Evolutionary conservation across 2,113 vertebrate genomes (phyloP), one percentile per base, ranked within the genome.

Genomic region (Neogobius melanostomus): DNA sequence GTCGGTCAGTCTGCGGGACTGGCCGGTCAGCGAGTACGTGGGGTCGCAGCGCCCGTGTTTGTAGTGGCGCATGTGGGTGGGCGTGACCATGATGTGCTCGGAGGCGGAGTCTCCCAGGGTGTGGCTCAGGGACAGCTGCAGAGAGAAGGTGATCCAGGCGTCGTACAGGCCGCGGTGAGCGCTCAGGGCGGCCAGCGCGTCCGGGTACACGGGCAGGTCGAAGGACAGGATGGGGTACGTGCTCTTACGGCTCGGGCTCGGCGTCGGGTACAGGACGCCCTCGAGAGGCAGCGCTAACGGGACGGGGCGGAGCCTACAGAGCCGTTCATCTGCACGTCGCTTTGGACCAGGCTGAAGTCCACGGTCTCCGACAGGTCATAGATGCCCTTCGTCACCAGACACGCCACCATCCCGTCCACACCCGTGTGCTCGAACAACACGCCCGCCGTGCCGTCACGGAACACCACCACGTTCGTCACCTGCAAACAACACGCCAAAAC

Each of bases 41-140:
- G 93, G 92, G 79, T 94, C 93, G 75, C 93, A 94, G 15, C 93
- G 90, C 53, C 93, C 93, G 62, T 94, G 93, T 81, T 92, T 93
- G 76, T 90, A 94, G 82, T 94, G 93, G 5, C 93, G 91, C 92
- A 93, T 92, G 66, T 94, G 93, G 43, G 93, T 92, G 5, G 93
- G 93, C 5, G 93, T 94, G 59, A 94, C 92, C 61, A 94, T 74
- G 1, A 94, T 87, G 56, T 90, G 88, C 51, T 59, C 74, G 62
- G 69, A 52, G 63, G 90, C 88, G 15, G 83, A 69, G 61, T 92
- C 90, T 5, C 91, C 92, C 57, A 92, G 77, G 51, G 82, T 91
- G 67, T 93, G 91, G 65, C 66, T 90, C 36, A 94, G 82, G 52
- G 92, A 91, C 7, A 93, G 90, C 73, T 94, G 93, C 79, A 94